Evolutionary conservation across 37 sponge, comb jelly and placozoan species (phyloP).

Genomic region (Mnemiopsis leidyi): DNA sequence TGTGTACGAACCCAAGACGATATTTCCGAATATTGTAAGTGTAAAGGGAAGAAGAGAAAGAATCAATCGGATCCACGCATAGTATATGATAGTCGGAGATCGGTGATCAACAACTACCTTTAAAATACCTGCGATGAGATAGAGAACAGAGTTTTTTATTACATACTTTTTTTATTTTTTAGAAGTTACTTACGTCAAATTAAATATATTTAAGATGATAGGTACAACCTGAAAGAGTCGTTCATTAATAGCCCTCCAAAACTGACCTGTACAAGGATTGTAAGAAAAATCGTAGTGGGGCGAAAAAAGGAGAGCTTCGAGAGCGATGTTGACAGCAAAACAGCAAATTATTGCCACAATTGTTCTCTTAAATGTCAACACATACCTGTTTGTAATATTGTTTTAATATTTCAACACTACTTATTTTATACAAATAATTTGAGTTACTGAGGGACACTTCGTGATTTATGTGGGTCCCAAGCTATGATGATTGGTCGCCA

Average conservation of each 20-base stretch:
- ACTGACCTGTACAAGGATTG: constrained; percentile 38
- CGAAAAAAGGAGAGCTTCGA: constrained; percentile 43
- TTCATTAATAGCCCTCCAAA: no score
- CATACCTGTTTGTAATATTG: constrained; percentile 42
- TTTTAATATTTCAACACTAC: no score
- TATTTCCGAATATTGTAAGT: constrained; percentile 41
- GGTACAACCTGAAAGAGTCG: no score
- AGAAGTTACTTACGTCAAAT: no score
- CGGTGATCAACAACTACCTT: constrained; percentile 4
- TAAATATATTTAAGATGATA: no score
- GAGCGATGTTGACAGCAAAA: neutral
- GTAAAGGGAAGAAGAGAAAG: constrained; percentile 17
- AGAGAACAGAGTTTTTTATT: neutral
- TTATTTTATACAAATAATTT: no score
- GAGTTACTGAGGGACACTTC: no score
- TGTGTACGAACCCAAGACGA: neutral
- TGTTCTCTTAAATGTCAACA: constrained; percentile 2
- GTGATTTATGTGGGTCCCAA: no score
- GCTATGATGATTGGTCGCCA: no score
- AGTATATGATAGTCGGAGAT: neutral
- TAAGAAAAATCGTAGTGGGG: constrained; percentile 14
- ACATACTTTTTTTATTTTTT: no score
- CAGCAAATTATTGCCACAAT: neutral
- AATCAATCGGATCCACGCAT: neutral
- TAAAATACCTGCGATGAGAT: neutral